Conservation (phyloP, 2,888 invertebrate species). For the Gari tellinella region DNA sequence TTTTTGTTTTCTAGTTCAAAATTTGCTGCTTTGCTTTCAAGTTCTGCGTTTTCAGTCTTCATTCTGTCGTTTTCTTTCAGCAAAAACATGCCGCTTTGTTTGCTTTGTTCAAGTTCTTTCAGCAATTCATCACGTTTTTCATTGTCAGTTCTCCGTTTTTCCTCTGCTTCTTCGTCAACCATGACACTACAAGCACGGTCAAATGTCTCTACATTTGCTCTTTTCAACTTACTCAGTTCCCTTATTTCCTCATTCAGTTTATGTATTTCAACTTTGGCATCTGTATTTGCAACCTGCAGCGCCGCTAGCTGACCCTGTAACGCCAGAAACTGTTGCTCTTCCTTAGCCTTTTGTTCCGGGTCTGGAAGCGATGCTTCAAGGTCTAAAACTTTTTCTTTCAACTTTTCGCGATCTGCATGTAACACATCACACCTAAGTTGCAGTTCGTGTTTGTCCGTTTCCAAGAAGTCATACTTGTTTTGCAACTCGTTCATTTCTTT, state of each 20-base stretch:
- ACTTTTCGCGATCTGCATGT: constrained; percentile 49
- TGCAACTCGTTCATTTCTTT: constrained; percentile 50
- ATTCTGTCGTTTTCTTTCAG: constrained; percentile 53
- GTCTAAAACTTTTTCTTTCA: constrained; percentile 43
- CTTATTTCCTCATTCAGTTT: constrained; percentile 45
- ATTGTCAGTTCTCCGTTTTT: constrained; percentile 19
- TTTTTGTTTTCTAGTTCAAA: constrained; percentile 27
- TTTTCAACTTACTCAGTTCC: constrained; percentile 41
- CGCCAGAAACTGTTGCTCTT: constrained; percentile 51
- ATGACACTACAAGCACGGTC: constrained; percentile 46
- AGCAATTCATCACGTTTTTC: constrained; percentile 30
- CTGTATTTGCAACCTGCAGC: constrained; percentile 51
- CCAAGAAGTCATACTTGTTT: constrained; percentile 46
- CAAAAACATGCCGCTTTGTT: constrained; percentile 29
- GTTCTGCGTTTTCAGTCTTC: constrained; percentile 26
- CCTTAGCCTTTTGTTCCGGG: constrained; percentile 53
- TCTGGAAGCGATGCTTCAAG: constrained; percentile 50
- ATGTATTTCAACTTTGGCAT: constrained; percentile 43
- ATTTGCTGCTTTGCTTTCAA: constrained; percentile 39
- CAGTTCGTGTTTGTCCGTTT: constrained; percentile 45
- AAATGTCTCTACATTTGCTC: constrained; percentile 31
- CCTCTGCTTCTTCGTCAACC: constrained; percentile 32
- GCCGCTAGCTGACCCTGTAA: constrained; percentile 49
- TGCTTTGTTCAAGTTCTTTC: constrained; percentile 34
- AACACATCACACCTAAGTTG: constrained; percentile 52